These are phyloP conservation scores for Bungarus multicinctus DNA, from an alignment of 2,113 vertebrate genomes.

Conservation along the genomic window DNA sequence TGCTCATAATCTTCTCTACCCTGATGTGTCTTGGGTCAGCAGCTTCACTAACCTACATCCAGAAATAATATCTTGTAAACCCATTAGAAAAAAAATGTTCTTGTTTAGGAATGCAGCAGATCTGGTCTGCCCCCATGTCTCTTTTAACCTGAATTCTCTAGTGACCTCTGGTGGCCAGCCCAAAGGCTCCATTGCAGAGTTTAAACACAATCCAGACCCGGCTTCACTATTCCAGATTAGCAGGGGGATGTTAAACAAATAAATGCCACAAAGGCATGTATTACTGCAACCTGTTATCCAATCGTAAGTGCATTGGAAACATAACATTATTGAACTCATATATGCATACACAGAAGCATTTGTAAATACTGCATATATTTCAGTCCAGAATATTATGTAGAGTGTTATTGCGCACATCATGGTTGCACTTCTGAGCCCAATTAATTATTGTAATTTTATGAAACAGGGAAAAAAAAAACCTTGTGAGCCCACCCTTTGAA, in stretches of 20 bases:
- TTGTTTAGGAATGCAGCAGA: slow-evolving; percentile 57
- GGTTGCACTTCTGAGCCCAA: slow-evolving; percentile 67
- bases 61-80: slow-evolving; percentile 34
- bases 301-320: slow-evolving; percentile 54
- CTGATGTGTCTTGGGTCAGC: slow-evolving; percentile 17
- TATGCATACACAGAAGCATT: slow-evolving; percentile 64
- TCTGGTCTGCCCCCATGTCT: slow-evolving; percentile 36
- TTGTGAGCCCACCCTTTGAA: slow-evolving; percentile 51
- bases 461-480: slow-evolving; percentile 60
- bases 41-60: slow-evolving; percentile 32
- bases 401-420: slow-evolving; percentile 67
- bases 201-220: slow-evolving; percentile 53
- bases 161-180: slow-evolving; percentile 76
- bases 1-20: not conserved
- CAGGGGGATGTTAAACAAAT: slow-evolving; percentile 62
- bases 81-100: slow-evolving; percentile 27
- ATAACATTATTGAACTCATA: slow-evolving; percentile 59
- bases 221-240: slow-evolving; percentile 32
- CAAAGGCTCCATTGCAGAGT: slow-evolving; percentile 52
- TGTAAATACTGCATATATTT: slow-evolving; percentile 65
- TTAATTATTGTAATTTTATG: slow-evolving; percentile 74
- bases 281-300: slow-evolving; percentile 51
- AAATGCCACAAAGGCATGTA: slow-evolving; percentile 57
- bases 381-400: slow-evolving; percentile 54
- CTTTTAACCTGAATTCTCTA: slow-evolving; percentile 73